Base-by-base conservation (phyloP, 2,888 invertebrate species). In the Macroteleia sp. region DNA sequence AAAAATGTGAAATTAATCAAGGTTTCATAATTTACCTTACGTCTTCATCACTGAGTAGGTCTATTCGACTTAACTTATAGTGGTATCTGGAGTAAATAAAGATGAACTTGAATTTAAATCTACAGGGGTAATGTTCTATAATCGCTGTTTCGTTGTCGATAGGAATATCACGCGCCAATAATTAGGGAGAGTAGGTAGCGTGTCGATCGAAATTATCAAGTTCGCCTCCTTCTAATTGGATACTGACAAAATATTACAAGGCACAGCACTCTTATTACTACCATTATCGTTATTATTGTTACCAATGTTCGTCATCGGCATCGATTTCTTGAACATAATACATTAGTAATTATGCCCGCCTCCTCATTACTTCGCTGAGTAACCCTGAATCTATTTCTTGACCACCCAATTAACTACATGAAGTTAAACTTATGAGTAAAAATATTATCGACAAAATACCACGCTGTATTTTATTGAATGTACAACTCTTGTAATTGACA, bases 201-300 rank as follows among this genome's bases (percentile, higher is more conserved):
- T 77, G 80, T 46, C 67, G 77, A 71, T 56, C 70, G 59, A 71
- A 80, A 80, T 80, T 77, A 80, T 64, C 74, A 41, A 61, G 66
- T 71, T 66, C 50, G 62, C 54, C 52, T 73, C 52, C 10, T 50
- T 67, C 73, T 80, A 76, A 81, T 79, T 79, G 74, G 76, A 42
- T 66, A 62, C 76, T 74, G 76, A 79, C 80, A 66, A 80, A 78
- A 80, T 76, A 80, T 77, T 76, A 81, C 78, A 76, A 81, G 66
- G 74, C 70, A 70, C 39, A 48, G 56, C 42, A 56, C 62, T 28
- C 56, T 76, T 69, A 64, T 78, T 76, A 78, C 69, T 54, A 46
- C 32, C 44, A 74, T 66, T 61, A 76, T 71, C 66, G 32, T 74
- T 61, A 75, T 70, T 52, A 62, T 69, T 62, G 66, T 74, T 46